phyloP scores from a whole-genome alignment of 2,113 vertebrate genomes.

The Odocoileus hemionus region DNA sequence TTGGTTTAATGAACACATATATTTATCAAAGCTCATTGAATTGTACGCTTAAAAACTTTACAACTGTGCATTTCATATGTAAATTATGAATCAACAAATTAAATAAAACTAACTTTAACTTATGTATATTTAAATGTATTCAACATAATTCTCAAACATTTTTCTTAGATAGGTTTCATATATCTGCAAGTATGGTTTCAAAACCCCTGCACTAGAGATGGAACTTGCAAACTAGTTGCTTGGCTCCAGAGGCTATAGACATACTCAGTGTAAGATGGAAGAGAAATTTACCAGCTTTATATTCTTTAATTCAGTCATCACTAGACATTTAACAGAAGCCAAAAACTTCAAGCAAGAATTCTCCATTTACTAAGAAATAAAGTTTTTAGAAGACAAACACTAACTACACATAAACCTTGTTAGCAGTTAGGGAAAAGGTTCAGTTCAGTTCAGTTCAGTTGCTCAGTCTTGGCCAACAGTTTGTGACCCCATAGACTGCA shows the following conservation, averaged over 20 bases:
- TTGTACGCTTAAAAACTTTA: not conserved
- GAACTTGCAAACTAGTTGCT: not conserved
- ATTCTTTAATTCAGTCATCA: not conserved
- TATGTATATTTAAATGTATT: not conserved
- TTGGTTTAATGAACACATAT: not conserved
- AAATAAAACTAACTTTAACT: not conserved
- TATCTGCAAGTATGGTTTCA: not conserved
- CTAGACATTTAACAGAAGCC: not conserved
- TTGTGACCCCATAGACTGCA: not conserved
- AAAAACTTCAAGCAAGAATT: not conserved
- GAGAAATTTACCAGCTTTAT: not conserved
- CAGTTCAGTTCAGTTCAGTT: not conserved
- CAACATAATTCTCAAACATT: not conserved
- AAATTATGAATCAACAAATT: not conserved
- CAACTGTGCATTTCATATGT: not conserved
- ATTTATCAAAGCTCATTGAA: not conserved
- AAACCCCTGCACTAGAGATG: not conserved
- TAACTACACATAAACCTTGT: not conserved
- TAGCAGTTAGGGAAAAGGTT: not conserved
- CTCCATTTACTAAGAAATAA: not conserved
- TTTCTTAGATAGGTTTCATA: not conserved
- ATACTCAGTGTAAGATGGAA: not conserved
- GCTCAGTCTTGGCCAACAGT: not conserved
- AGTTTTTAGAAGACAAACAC: not conserved
- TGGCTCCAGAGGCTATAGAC: not conserved